Percentiles rank a stretch among this genome's conserved stretches.
These are phyloP conservation scores for Dicycla oo DNA, from an alignment of 2,888 invertebrate species.

Conservation along the genomic window DNA sequence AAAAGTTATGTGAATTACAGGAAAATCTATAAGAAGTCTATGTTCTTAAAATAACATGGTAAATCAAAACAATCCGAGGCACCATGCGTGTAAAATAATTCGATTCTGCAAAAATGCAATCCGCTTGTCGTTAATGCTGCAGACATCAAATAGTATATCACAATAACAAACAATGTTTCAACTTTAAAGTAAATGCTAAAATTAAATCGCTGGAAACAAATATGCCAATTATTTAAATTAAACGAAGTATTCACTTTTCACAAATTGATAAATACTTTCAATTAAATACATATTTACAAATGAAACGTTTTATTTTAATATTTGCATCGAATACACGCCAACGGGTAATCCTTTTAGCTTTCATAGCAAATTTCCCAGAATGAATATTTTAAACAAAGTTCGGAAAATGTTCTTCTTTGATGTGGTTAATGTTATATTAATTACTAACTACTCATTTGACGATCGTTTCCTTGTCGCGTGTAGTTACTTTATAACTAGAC, in stretches of 20 bases:
- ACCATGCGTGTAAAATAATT: background rate
- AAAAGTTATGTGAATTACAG: too few relatives aligned
- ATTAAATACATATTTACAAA: conserved; percentile 9
- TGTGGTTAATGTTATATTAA: conserved; percentile 29
- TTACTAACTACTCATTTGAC: conserved; percentile 2
- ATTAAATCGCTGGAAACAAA: conserved; percentile 3
- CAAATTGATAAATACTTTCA: conserved; percentile 18
- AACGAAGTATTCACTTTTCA: background rate
- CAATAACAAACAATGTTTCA: background rate
- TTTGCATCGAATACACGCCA: conserved; percentile 29
- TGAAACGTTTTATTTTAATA: background rate
- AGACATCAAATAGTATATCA: background rate
- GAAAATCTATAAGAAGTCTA: too few relatives aligned
- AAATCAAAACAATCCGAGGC: background rate
- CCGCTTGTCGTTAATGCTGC: conserved; percentile 10
- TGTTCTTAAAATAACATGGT: too few relatives aligned
- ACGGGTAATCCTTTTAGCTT: conserved; percentile 23
- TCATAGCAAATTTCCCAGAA: background rate
- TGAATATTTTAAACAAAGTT: conserved; percentile 16
- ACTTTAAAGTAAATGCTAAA: background rate
- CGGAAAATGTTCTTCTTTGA: conserved; percentile 1
- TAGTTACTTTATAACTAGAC: conserved; percentile 9
- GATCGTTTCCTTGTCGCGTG: conserved; percentile 9
- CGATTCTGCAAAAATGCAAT: background rate
- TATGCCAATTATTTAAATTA: conserved; percentile 14